phyloP scores from a whole-genome alignment of 2,888 invertebrate species.

The Lasioglossum oenotherae region DNA sequence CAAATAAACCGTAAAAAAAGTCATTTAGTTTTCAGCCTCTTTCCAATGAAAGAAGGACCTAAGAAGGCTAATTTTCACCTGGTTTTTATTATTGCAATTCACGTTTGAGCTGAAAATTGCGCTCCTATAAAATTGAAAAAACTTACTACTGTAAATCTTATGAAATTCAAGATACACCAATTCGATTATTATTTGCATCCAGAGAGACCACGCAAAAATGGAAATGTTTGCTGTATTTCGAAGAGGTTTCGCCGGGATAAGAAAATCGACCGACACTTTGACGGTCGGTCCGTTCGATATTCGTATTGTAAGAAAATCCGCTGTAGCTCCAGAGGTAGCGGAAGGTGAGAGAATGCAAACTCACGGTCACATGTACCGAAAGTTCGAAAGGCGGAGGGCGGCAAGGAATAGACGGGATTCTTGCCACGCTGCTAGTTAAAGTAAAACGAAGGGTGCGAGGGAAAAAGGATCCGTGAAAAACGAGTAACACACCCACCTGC shows the following conservation, averaged over 20 bases:
- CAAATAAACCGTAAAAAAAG: no score
- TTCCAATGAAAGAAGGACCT: no score
- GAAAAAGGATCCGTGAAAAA: conserved; percentile 30
- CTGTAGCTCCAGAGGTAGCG: neutral
- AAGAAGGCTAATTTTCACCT: no score
- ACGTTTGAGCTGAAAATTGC: no score
- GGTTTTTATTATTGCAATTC: no score
- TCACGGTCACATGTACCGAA: conserved; percentile 13
- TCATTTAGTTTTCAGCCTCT: no score
- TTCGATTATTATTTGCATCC: no score
- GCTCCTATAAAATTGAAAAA: no score
- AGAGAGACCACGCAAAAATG: neutral
- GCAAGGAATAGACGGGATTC: neutral
- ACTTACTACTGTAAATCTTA: no score
- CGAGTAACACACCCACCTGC: conserved; percentile 44
- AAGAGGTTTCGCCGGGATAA: neutral
- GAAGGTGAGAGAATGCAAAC: conserved; percentile 1
- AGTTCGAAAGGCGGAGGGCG: neutral
- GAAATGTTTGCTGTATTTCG: neutral
- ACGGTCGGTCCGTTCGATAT: neutral
- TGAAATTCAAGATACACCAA: no score
- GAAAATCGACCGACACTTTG: neutral
- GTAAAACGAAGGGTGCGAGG: conserved; percentile 10
- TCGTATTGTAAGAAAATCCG: neutral
- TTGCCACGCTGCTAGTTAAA: conserved; percentile 19